Evolutionary conservation across 2,888 invertebrate species (phyloP).

Genomic region (Cheilosia pagana): DNA sequence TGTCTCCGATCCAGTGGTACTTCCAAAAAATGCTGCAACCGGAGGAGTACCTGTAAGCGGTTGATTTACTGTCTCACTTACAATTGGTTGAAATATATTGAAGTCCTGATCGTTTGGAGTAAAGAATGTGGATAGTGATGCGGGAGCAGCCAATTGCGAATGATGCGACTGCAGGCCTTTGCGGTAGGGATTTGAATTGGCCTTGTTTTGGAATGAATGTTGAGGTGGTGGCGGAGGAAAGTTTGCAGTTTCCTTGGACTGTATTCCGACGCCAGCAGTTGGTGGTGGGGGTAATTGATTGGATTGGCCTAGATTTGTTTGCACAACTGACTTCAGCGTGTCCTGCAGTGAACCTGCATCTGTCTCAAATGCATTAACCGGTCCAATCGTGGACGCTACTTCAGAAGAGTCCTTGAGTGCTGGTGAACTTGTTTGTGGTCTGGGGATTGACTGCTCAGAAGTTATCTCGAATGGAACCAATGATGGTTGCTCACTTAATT

Average conservation of each 20-base stretch:
- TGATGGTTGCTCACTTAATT: neutral
- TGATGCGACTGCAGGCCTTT: constrained; percentile 50
- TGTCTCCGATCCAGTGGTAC: neutral
- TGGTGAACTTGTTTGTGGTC: neutral
- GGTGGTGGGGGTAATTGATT: constrained; percentile 56
- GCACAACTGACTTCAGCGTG: neutral
- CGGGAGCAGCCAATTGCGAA: constrained; percentile 23
- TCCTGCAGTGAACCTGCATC: neutral
- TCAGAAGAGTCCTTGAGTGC: neutral
- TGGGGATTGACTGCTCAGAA: neutral
- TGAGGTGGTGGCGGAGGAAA: constrained; percentile 71
- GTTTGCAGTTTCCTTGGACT: constrained; percentile 63
- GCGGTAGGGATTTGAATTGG: constrained; percentile 55
- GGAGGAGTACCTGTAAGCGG: neutral
- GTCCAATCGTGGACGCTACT: constrained; percentile 3
- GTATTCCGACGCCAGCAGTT: constrained; percentile 12
- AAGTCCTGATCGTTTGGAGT: constrained; percentile 40
- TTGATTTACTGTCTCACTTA: neutral
- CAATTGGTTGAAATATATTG: constrained; percentile 30
- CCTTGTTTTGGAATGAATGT: constrained; percentile 45
- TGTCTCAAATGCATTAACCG: constrained; percentile 1
- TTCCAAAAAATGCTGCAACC: constrained; percentile 23
- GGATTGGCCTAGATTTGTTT: constrained; percentile 16
- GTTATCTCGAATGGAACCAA: neutral
- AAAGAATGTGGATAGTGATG: constrained; percentile 48